Evolutionary conservation across 2,797 vertebrate species (phyloP), one percentile per base, ranked within the genome.

Genomic region (Sebastes matsubarae): DNA sequence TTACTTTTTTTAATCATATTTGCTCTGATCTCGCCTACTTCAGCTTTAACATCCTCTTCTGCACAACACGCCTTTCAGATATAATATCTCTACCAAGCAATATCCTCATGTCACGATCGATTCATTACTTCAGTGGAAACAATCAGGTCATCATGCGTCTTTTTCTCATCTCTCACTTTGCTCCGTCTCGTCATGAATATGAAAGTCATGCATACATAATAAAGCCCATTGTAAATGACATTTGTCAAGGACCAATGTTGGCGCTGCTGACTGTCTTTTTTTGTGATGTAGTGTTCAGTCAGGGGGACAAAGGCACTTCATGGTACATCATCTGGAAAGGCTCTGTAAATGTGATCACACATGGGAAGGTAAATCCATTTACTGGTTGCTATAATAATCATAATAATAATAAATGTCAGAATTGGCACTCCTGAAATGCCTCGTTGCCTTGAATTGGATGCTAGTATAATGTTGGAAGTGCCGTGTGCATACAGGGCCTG

Each of bases 321-420:
- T 99, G 98, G 98, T 99, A 98, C 94, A 99, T 99, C 88, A 97
- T 99, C 95, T 99, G 98, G 98, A 99, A 98, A 92, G 98, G 98
- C 25, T 99, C 98, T 0, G 97, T 99, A 27, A 99, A 99, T 2
- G 98, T 99, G 81, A 98, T 99, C 91, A 99, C 97, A 13, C 97
- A 98, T 0, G 98, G 98, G 79, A 99, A 99, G 97, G 98, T 98
- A 84, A 85, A 80, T 25, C 11, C 22, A 36, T 34, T 20, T 2
- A 11, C 22, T 2, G 14, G 10, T 27, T 58, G 5, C 20, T 68
- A 36, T 24, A n/a, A n/a, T 27, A 57, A n/a, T 13, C 27, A 25
- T 12, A n/a, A 13, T n/a, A 20, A 6, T 27, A 38, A 64, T 22
- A 46, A 32, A 66, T 42, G 13, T 55, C 30, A 34, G 2, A 59